Evolutionary conservation across 2,113 vertebrate genomes (phyloP).

Genomic region (Anseranas semipalmata): DNA sequence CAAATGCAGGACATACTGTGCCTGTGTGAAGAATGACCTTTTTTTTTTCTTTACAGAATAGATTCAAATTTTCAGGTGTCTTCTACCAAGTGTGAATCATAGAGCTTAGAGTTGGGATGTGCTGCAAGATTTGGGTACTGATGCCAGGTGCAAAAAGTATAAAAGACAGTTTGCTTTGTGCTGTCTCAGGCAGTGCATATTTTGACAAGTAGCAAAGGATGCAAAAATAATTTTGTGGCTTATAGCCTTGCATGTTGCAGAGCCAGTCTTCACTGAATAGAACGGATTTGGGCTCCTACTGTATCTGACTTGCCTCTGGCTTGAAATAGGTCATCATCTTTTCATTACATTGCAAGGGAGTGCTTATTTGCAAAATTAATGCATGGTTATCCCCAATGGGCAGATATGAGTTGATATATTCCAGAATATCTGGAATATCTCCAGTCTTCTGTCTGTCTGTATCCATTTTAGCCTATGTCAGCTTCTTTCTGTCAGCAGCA

Average conservation of each 20-base stretch:
- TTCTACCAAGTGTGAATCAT: background rate
- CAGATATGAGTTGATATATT: constrained; percentile 45
- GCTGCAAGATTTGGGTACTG: background rate
- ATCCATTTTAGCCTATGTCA: background rate
- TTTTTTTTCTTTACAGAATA: background rate
- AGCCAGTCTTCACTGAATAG: background rate
- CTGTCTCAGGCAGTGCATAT: background rate
- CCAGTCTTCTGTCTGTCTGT: constrained; percentile 28
- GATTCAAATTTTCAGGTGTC: background rate
- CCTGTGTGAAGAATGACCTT: background rate
- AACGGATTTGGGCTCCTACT: background rate
- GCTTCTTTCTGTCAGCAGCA: constrained; percentile 37
- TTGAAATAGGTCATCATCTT: constrained; percentile 37
- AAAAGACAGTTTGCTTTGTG: background rate
- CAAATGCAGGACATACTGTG: background rate
- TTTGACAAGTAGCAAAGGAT: background rate
- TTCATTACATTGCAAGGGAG: constrained; percentile 41
- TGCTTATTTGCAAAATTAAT: constrained; percentile 64
- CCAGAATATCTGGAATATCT: constrained; percentile 48
- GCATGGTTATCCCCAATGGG: constrained; percentile 20
- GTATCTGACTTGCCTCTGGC: constrained; percentile 10
- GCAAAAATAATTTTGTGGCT: background rate
- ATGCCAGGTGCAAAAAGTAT: background rate
- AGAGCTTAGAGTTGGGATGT: background rate
- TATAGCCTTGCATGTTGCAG: background rate